Percentiles rank a stretch among this genome's conserved stretches.
These are phyloP conservation scores for Octopus sinensis DNA, from an alignment of 1,140 invertebrate species.

Conservation along the genomic window DNA sequence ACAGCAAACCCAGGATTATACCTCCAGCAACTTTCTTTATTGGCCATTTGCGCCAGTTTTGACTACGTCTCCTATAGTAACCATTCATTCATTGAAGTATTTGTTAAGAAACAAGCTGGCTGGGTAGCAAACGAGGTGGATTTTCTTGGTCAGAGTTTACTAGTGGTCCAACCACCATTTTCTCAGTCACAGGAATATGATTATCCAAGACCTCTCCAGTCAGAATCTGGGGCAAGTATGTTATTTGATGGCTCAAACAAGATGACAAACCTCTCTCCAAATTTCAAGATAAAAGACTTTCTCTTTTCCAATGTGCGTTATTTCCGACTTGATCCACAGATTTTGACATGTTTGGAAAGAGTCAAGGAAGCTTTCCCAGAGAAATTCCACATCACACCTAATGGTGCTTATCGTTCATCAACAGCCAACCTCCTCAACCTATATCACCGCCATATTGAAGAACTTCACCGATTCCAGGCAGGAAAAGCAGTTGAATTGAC, in stretches of 20 bases:
- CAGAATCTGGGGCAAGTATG: conserved; percentile 17
- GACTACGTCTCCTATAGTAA: conserved; percentile 19
- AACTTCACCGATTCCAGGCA: conserved; percentile 20
- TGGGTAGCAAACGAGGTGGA: conserved; percentile 18
- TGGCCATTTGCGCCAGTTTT: conserved; percentile 26
- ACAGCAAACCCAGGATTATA: neutral
- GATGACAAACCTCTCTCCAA: conserved; percentile 19
- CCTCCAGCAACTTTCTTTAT: conserved; percentile 16
- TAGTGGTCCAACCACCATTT: conserved; percentile 17
- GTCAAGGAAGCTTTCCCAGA: conserved; percentile 17
- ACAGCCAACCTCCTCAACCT: conserved; percentile 26
- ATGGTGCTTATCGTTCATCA: conserved; percentile 22
- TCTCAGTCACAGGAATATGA: conserved; percentile 16
- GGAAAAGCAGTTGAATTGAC: conserved; percentile 29
- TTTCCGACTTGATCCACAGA: conserved; percentile 24
- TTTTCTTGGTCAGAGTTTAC: conserved; percentile 16
- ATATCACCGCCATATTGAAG: conserved; percentile 26
- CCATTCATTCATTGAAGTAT: conserved; percentile 21
- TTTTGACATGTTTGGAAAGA: conserved; percentile 28
- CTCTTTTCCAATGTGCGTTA: conserved; percentile 20
- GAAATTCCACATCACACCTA: conserved; percentile 18
- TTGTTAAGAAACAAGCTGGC: conserved; percentile 26
- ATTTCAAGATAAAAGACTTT: conserved; percentile 26
- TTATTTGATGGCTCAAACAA: conserved; percentile 26
- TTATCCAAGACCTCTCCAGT: conserved; percentile 8